phyloP scores from a whole-genome alignment of 2,888 invertebrate genomes.

The Diarsia rubi region DNA sequence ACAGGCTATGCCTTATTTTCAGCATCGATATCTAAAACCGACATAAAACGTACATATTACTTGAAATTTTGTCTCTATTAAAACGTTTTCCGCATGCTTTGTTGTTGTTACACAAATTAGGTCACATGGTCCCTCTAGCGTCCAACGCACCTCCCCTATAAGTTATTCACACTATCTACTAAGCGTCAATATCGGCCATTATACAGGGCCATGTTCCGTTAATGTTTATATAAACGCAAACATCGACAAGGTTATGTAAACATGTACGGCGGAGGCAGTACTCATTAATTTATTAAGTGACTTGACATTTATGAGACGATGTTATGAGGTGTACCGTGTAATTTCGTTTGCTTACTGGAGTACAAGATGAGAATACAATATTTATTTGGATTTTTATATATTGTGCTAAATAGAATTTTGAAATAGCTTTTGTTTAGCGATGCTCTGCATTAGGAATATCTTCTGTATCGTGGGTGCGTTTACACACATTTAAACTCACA shows the following conservation, averaged over 20 bases:
- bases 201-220: slow-evolving; percentile 9
- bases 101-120: slow-evolving; percentile 28
- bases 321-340: slow-evolving; percentile 7
- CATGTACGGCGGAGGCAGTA: slow-evolving; percentile 19
- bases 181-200: slow-evolving; percentile 24
- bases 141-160: slow-evolving; percentile 7
- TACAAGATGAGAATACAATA: slow-evolving; percentile 1
- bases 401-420: background rate
- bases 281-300: slow-evolving; percentile 55
- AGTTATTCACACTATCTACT: slow-evolving; percentile 1
- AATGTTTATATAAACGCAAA: slow-evolving; percentile 36
- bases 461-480: no score
- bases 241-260: slow-evolving; percentile 49
- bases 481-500: no score
- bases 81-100: slow-evolving; percentile 20
- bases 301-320: slow-evolving; percentile 32
- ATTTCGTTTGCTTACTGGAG: slow-evolving; percentile 1
- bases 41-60: background rate
- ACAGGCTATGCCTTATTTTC: background rate
- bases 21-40: background rate
- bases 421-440: background rate
- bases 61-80: background rate
- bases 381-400: background rate
- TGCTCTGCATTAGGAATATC: no score
- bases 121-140: slow-evolving; percentile 31